phyloP scores from a whole-genome alignment of 2,113 vertebrate species.

The Petrocephalus zakoni region DNA sequence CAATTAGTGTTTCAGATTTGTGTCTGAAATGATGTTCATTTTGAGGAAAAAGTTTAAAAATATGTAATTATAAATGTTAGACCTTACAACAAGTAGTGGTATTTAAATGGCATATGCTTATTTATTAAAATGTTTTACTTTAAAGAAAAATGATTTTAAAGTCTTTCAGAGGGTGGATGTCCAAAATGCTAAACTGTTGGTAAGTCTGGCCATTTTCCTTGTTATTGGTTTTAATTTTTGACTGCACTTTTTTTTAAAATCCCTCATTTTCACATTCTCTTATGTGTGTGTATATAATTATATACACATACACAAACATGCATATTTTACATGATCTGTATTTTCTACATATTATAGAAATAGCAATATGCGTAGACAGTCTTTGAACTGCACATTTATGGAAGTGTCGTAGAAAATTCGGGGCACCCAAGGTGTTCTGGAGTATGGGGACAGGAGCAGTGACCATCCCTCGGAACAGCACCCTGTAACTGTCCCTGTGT shows the following conservation, averaged over 20 bases:
- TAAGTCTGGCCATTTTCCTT: constrained; percentile 13
- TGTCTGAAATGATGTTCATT: not conserved
- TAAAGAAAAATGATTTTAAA: not conserved
- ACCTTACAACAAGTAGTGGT: not conserved
- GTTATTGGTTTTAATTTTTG: not conserved
- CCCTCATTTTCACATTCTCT: not conserved
- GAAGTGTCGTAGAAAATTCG: not conserved
- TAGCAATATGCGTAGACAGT: not conserved
- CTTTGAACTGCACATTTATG: not conserved
- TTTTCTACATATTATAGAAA: not conserved
- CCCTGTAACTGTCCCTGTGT: not conserved
- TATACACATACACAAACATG: not conserved
- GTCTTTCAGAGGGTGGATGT: constrained; percentile 16
- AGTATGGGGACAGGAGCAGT: not conserved
- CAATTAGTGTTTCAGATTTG: not conserved
- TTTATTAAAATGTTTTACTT: constrained; percentile 16
- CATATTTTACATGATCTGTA: not conserved
- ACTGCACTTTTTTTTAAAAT: constrained; percentile 7
- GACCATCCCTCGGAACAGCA: not conserved
- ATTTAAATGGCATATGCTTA: not conserved
- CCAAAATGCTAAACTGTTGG: constrained; percentile 16
- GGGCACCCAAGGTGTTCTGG: not conserved
- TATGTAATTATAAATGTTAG: not conserved
- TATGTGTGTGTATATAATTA: not conserved
- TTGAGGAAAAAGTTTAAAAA: not conserved